Evolutionary conservation across 2,888 invertebrate species (phyloP), one percentile per base, ranked within the genome.

Genomic region (Erebia ligea): DNA sequence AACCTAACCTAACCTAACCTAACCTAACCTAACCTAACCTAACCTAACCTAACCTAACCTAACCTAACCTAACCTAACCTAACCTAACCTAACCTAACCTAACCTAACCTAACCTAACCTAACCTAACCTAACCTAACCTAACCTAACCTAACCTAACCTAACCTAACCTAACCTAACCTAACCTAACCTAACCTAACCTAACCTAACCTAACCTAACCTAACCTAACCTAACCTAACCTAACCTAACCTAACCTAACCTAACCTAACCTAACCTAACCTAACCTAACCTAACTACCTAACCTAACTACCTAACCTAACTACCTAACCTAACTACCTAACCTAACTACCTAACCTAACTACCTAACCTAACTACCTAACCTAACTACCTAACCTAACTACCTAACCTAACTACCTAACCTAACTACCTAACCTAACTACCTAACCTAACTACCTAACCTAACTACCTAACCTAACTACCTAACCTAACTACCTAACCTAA

Each of bases 301-400:
- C 52, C 52, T 52, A 52, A 52, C 52, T n/a, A 52, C 54, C 54
- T 54, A 54, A 17, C 54, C 54, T 54, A 54, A 54, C 17, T 5
- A 54, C 52, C 52, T 52, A 52, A 52, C 52, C 52, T 52, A 52
- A 15, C 52, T n/a, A 15, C 13, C 25, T 25, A 25, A 25, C 25
- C 25, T 25, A 25, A 25, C 25, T 3, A 25, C 25, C 34, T 34
- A 34, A 34, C 34, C 34, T 34, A 34, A n/a, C n/a, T n/a, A 52
- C 52, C 52, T 52, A 52, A 52, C 52, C 52, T 52, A 52, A n/a
- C n/a, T n/a, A 52, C 52, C 52, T 52, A 52, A n/a, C 52, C 34
- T 34, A 34, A n/a, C n/a, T n/a, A 42, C 42, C 42, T 42, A 42
- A 42, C 42, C 42, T 42, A 42, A 42, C 42, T 11, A 42, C 42